Evolutionary conservation across 2,113 vertebrate species (phyloP).

Genomic region (Oreochromis spilurus): DNA sequence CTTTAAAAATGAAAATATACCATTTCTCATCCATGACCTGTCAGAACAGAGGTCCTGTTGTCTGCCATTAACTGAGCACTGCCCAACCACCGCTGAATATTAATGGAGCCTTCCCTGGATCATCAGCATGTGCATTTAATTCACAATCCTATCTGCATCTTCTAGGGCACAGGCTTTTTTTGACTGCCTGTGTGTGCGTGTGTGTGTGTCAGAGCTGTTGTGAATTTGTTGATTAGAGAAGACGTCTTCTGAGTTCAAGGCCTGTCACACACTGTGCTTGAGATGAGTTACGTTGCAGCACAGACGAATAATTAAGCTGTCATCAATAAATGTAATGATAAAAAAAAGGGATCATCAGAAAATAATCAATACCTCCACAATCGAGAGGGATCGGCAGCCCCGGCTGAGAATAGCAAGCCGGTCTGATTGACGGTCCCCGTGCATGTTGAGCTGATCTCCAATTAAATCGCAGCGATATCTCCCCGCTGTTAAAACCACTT

Average conservation of each 20-base stretch:
- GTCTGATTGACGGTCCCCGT: constrained; percentile 18
- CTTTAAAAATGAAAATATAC: constrained; percentile 41
- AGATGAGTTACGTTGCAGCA: constrained; percentile 32
- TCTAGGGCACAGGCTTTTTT: constrained; percentile 19
- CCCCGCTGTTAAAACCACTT: constrained; percentile 18
- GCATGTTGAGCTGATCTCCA: constrained; percentile 37
- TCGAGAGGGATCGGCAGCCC: constrained; percentile 14
- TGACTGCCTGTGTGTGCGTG: background rate
- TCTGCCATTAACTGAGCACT: constrained; percentile 72
- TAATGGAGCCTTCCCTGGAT: constrained; percentile 70
- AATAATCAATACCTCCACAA: constrained; percentile 26
- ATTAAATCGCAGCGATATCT: constrained; percentile 41
- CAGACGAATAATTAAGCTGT: constrained; percentile 19
- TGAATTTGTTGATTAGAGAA: constrained; percentile 37
- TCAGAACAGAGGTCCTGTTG: constrained; percentile 79
- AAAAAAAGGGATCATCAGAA: background rate
- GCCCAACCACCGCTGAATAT: constrained; percentile 73
- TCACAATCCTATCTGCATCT: constrained; percentile 65
- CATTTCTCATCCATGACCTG: constrained; percentile 66
- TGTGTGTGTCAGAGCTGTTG: constrained; percentile 11
- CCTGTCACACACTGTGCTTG: constrained; percentile 26
- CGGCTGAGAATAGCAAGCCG: constrained; percentile 7
- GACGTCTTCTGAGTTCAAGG: constrained; percentile 48
- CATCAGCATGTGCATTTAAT: constrained; percentile 63
- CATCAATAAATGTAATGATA: background rate